Evolutionary conservation across 2,113 vertebrate species (phyloP).

Genomic region (Corythornis madagascariensis): DNA sequence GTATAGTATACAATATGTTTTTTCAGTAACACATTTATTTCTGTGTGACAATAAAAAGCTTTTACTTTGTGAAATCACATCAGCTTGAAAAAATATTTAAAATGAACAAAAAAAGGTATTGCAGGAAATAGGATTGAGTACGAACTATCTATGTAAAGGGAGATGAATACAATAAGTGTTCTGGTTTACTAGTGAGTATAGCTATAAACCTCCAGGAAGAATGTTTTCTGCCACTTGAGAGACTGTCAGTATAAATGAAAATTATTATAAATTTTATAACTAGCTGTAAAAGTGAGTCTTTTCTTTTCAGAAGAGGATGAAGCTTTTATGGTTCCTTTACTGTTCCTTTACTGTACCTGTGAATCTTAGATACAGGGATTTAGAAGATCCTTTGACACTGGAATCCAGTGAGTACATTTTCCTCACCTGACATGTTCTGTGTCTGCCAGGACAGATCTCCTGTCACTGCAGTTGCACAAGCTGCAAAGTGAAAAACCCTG

Average conservation of each 20-base stretch:
- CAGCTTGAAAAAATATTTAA: background rate
- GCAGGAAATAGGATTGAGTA: background rate
- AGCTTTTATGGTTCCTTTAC: background rate
- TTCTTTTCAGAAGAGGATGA: background rate
- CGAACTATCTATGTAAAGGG: background rate
- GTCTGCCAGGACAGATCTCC: background rate
- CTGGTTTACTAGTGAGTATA: background rate
- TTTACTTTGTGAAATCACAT: background rate
- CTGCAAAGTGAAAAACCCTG: background rate
- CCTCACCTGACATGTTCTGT: background rate
- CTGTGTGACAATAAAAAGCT: background rate
- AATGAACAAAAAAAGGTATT: background rate
- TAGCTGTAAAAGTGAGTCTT: background rate
- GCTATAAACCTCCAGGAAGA: background rate
- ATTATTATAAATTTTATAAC: background rate
- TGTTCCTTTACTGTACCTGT: background rate
- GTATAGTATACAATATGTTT: background rate
- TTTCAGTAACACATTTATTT: background rate
- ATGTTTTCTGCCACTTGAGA: background rate
- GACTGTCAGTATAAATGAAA: background rate
- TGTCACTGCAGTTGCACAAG: background rate
- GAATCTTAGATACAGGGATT: background rate
- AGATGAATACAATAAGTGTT: background rate
- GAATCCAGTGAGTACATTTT: background rate
- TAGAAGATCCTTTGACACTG: background rate